Percentiles rank a stretch among this genome's conserved stretches.
Evolutionary conservation across 2,113 vertebrate genomes (phyloP).

Genomic region (Chionodraco myersi): DNA sequence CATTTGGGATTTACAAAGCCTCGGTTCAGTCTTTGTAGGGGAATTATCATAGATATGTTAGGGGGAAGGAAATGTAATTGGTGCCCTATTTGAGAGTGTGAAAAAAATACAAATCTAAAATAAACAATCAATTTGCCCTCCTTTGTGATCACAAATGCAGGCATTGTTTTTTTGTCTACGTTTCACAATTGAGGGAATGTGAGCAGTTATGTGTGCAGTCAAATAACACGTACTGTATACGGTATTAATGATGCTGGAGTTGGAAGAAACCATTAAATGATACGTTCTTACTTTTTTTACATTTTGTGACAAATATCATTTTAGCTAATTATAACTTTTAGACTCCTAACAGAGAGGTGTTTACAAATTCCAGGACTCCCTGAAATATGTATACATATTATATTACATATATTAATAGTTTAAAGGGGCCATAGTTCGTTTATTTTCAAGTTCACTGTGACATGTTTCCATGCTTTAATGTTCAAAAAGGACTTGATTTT

Average conservation of each 20-base stretch:
- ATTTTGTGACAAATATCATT: neutral
- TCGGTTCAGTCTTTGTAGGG: constrained; percentile 62
- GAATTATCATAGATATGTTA: constrained; percentile 66
- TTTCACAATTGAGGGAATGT: neutral
- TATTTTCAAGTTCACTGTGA: too few relatives aligned
- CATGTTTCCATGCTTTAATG: too few relatives aligned
- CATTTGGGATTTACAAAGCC: constrained; percentile 70
- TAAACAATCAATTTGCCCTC: constrained; percentile 8
- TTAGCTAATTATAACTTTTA: neutral
- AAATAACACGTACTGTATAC: neutral
- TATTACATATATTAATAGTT: too few relatives aligned
- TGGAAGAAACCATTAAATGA: neutral
- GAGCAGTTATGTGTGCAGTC: neutral
- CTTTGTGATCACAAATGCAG: neutral
- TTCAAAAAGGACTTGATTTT: too few relatives aligned
- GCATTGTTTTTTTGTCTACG: neutral
- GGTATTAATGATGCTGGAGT: neutral
- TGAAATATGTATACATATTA: too few relatives aligned
- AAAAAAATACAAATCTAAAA: constrained; percentile 19
- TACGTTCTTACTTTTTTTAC: neutral
- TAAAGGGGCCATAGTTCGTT: too few relatives aligned
- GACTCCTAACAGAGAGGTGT: neutral
- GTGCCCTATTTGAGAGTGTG: constrained; percentile 26
- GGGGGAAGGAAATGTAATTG: constrained; percentile 52
- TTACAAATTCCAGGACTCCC: neutral